phyloP scores from a whole-genome alignment of 1,140 invertebrate species.

The Nautilus pompilius region DNA sequence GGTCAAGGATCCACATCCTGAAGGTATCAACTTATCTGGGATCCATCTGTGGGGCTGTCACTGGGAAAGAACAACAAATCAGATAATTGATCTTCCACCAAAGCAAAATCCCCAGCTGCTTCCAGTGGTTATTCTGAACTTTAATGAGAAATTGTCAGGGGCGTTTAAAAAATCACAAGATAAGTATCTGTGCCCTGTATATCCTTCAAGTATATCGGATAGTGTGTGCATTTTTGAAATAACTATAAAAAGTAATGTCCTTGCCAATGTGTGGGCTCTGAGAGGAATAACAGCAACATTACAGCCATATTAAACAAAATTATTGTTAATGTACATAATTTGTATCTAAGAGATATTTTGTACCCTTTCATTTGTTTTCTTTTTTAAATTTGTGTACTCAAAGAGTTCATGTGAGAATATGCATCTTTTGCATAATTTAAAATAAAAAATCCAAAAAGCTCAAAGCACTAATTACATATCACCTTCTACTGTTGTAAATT shows the following conservation, averaged over 20 bases:
- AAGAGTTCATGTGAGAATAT: too few relatives aligned
- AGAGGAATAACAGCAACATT: constrained; percentile 53
- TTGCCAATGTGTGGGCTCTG: constrained; percentile 47
- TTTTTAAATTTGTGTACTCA: too few relatives aligned
- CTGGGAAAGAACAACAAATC: constrained; percentile 54
- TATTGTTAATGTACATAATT: not conserved
- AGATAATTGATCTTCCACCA: constrained; percentile 49
- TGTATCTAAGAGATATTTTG: too few relatives aligned
- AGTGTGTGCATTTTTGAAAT: constrained; percentile 50
- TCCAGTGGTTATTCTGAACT: constrained; percentile 54
- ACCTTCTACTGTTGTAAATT: too few relatives aligned
- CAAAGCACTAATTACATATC: too few relatives aligned
- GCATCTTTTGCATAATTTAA: too few relatives aligned
- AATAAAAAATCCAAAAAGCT: too few relatives aligned
- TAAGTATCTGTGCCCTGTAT: constrained; percentile 50
- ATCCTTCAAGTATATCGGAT: constrained; percentile 38
- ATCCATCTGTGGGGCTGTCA: constrained; percentile 54
- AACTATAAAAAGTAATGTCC: constrained; percentile 47
- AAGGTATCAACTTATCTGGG: constrained; percentile 55
- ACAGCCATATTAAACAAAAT: constrained; percentile 37
- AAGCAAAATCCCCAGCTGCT: constrained; percentile 40
- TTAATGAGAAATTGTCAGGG: constrained; percentile 48
- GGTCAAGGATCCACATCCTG: constrained; percentile 54
- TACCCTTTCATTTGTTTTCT: too few relatives aligned
- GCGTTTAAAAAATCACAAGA: too few relatives aligned